A percentile compares a stretch with the other conserved stretches of the same genome.
Evolutionary conservation across 2,888 invertebrate genomes (phyloP).

Genomic region (Hoplodrina ambigua): DNA sequence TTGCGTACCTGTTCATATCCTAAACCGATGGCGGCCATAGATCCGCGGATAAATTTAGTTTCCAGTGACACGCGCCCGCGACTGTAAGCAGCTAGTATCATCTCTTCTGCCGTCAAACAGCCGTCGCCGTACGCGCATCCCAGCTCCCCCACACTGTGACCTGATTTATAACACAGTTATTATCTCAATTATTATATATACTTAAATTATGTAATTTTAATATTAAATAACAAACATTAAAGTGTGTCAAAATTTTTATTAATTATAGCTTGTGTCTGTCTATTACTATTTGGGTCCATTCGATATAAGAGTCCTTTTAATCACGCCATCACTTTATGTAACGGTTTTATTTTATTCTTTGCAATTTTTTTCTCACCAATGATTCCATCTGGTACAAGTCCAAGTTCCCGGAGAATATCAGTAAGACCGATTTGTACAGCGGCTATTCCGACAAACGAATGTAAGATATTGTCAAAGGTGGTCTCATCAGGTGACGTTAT

Average conservation of each 20-base stretch:
- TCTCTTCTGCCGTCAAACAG: slow-evolving; percentile 95
- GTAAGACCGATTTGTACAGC: slow-evolving; percentile 91
- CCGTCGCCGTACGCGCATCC: slow-evolving; percentile 98
- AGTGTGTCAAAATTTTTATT: no score
- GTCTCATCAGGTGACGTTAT: slow-evolving; percentile 91
- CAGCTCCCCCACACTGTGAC: slow-evolving; percentile 98
- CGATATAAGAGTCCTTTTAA: no score
- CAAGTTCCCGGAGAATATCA: slow-evolving; percentile 86
- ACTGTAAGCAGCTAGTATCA: slow-evolving; percentile 95
- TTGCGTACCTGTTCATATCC: slow-evolving; percentile 51
- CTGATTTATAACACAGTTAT: slow-evolving; percentile 72
- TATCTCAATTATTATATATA: not conserved
- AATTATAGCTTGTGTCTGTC: no score
- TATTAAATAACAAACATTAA: no score
- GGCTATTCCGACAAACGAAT: slow-evolving; percentile 71
- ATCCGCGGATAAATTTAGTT: slow-evolving; percentile 92
- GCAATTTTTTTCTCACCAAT: slow-evolving; percentile 90
- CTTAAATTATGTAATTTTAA: no score
- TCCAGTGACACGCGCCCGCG: slow-evolving; percentile 94
- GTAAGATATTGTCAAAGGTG: slow-evolving; percentile 89
- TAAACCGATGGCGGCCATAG: slow-evolving; percentile 96
- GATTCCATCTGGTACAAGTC: slow-evolving; percentile 93
- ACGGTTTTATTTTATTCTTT: not conserved
- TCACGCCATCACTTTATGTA: no score
- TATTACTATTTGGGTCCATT: no score